phyloP scores from a whole-genome alignment of 2,113 vertebrate species.

The Strix aluco region DNA sequence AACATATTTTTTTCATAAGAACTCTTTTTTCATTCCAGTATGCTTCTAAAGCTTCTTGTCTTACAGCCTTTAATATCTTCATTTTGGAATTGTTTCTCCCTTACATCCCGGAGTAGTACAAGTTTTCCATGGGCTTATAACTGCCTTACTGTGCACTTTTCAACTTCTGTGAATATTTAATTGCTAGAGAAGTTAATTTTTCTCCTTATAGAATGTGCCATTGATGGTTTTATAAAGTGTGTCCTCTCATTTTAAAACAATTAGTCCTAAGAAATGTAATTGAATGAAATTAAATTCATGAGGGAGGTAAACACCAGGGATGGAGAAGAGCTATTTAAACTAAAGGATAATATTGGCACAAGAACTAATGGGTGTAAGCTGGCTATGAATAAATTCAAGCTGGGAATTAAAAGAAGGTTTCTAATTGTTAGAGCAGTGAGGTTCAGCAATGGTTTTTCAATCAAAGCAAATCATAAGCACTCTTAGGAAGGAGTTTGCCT shows the following conservation, averaged over 20 bases:
- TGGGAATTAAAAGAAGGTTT: neutral
- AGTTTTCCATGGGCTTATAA: neutral
- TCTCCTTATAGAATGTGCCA: conserved; percentile 1
- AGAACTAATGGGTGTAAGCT: conserved; percentile 29
- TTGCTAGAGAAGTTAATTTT: conserved; percentile 39
- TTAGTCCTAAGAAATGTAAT: conserved; percentile 49
- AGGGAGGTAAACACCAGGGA: conserved; percentile 32
- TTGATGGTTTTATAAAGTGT: conserved; percentile 26
- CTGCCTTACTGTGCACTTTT: neutral
- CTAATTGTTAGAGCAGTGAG: neutral
- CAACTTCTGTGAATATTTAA: neutral
- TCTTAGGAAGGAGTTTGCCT: neutral
- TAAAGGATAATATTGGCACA: conserved; percentile 49
- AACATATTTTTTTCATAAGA: neutral
- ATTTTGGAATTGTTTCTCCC: neutral
- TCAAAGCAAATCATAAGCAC: neutral
- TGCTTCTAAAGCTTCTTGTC: neutral
- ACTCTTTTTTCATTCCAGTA: neutral
- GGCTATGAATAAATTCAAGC: conserved; percentile 17
- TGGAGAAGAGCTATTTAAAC: conserved; percentile 22
- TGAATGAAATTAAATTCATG: conserved; percentile 44
- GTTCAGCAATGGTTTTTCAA: neutral
- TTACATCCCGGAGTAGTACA: neutral
- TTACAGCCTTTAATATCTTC: neutral
- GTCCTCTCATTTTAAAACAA: conserved; percentile 44